phyloP scores from a whole-genome alignment of 1,140 invertebrate genomes.

The Myzus persicae region DNA sequence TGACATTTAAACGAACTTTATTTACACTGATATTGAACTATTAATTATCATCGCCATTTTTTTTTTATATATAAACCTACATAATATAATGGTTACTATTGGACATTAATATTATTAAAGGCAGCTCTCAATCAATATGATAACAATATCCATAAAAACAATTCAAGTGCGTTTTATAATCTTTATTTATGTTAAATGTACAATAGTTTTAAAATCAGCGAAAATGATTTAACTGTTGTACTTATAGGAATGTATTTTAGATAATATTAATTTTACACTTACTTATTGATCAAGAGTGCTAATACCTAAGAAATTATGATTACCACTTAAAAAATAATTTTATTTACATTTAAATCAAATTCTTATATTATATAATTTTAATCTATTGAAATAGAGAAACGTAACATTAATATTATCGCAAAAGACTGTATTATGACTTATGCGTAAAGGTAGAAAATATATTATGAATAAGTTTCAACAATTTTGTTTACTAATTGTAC shows the following conservation, averaged over 20 bases:
- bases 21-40: not conserved
- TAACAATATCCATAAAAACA: not conserved
- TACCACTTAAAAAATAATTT: not conserved
- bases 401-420: not conserved
- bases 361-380: not conserved
- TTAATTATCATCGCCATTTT: not conserved
- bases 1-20: not conserved
- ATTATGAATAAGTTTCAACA: not conserved
- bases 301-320: not conserved
- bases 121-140: not conserved
- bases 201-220: not conserved
- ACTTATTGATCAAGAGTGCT: too few relatives aligned
- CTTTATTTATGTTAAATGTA: not conserved
- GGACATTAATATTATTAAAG: not conserved
- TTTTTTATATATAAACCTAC: too few relatives aligned
- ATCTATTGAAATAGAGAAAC: not conserved
- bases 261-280: too few relatives aligned
- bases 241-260: too few relatives aligned
- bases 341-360: not conserved
- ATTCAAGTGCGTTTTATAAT: too few relatives aligned
- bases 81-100: too few relatives aligned
- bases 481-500: not conserved
- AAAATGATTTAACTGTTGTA: not conserved
- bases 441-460: not conserved
- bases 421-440: not conserved